A percentile compares a stretch with the other conserved stretches of the same genome.
These are phyloP conservation scores for Drosophila virilis DNA, from an alignment of 1,140 invertebrate genomes.

Conservation along the genomic window DNA sequence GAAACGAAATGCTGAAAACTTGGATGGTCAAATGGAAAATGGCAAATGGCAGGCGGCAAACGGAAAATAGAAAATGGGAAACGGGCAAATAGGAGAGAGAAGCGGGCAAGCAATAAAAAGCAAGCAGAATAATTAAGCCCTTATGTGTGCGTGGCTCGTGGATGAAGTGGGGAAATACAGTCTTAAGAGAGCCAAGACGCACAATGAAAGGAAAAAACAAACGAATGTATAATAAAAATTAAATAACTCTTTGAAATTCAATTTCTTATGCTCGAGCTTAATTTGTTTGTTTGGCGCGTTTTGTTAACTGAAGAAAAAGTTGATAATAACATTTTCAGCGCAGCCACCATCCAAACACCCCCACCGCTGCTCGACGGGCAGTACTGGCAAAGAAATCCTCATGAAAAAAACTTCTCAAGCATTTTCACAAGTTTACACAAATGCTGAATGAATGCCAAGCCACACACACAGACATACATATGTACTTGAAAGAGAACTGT, in stretches of 20 bases:
- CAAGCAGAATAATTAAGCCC: constrained; percentile 50
- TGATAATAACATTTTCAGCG: constrained; percentile 59
- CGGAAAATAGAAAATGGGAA: constrained; percentile 18
- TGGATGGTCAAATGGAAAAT: not conserved
- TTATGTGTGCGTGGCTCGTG: constrained; percentile 10
- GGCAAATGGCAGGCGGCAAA: not conserved
- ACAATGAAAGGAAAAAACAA: constrained; percentile 18
- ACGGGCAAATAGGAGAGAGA: constrained; percentile 16
- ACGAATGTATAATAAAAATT: constrained; percentile 22
- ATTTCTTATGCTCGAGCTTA: constrained; percentile 67
- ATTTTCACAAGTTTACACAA: constrained; percentile 37
- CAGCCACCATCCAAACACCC: constrained; percentile 4
- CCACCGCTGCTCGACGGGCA: constrained; percentile 14
- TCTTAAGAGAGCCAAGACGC: constrained; percentile 10
- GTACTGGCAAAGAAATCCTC: constrained; percentile 9
- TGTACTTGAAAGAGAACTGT: not conserved
- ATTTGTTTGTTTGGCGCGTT: constrained; percentile 58
- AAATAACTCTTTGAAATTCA: constrained; percentile 77
- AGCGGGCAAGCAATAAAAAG: constrained; percentile 16
- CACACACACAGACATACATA: constrained; percentile 9
- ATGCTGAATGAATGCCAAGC: constrained; percentile 40
- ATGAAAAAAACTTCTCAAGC: constrained; percentile 50
- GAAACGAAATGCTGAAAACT: not conserved
- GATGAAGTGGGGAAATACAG: not conserved
- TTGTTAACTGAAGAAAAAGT: constrained; percentile 50